phyloP scores from a whole-genome alignment of 2,888 invertebrate species.

The Vesta saturnalis region DNA sequence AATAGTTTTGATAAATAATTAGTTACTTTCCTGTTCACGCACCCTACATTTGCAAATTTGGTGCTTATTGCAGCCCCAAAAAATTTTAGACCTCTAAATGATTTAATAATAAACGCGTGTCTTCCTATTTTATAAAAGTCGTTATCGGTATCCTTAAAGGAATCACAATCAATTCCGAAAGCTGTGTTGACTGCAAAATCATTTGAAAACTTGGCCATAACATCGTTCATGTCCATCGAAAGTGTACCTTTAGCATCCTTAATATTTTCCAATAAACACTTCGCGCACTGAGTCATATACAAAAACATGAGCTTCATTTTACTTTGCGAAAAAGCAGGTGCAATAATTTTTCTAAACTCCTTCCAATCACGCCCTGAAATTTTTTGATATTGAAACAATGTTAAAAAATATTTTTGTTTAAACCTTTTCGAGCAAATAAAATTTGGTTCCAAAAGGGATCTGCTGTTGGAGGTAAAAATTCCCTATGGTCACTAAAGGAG shows the following conservation, averaged over 20 bases:
- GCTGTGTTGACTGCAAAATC: conserved; percentile 67
- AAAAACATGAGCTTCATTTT: conserved; percentile 57
- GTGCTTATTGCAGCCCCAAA: neutral
- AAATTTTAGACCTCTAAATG: neutral
- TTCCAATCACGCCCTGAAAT: conserved; percentile 47
- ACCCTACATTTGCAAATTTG: conserved; percentile 28
- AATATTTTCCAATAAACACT: conserved; percentile 47
- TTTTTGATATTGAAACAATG: too few species aligned
- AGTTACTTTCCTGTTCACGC: too few species aligned
- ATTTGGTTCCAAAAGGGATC: neutral
- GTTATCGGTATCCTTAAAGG: conserved; percentile 64
- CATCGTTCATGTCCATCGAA: conserved; percentile 59
- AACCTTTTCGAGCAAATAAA: conserved; percentile 35
- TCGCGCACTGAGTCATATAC: conserved; percentile 48
- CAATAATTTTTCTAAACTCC: conserved; percentile 61
- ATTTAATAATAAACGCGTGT: conserved; percentile 51
- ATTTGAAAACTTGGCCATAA: conserved; percentile 63
- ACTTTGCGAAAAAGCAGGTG: conserved; percentile 57
- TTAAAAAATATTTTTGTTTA: too few species aligned
- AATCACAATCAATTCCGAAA: conserved; percentile 67
- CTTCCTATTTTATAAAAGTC: conserved; percentile 66
- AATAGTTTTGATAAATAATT: conserved; percentile 11
- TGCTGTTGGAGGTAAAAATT: neutral
- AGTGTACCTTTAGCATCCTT: conserved; percentile 38
- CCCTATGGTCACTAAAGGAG: neutral